phyloP scores from a whole-genome alignment of 2,113 vertebrate species.

The Myrmophylax atrothorax region DNA sequence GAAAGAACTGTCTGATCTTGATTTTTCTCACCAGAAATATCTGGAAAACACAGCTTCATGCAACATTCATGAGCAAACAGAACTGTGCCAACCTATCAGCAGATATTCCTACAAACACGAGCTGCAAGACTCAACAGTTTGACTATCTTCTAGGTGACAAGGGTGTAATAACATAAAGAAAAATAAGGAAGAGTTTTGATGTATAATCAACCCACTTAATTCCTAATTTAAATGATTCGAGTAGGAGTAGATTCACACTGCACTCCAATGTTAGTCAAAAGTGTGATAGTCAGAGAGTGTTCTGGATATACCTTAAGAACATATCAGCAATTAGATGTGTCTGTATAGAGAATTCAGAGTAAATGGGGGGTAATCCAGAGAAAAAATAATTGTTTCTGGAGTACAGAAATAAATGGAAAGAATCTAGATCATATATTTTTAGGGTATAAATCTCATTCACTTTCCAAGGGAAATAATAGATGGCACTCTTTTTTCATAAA shows the following conservation, averaged over 20 bases:
- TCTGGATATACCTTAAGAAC: background rate
- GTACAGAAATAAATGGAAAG: background rate
- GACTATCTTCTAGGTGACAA: background rate
- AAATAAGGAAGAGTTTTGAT: constrained; percentile 37
- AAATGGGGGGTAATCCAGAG: background rate
- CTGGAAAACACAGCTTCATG: background rate
- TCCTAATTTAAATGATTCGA: constrained; percentile 29
- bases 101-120: background rate
- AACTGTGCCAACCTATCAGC: background rate
- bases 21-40: background rate
- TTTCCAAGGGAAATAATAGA: background rate
- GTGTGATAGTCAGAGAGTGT: background rate
- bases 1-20: background rate
- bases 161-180: background rate
- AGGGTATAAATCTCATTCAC: background rate
- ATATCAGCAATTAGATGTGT: background rate
- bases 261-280: background rate
- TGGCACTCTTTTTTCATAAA: background rate
- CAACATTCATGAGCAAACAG: background rate
- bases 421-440: background rate
- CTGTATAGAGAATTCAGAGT: background rate
- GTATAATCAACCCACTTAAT: background rate
- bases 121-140: background rate
- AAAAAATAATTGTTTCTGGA: background rate
- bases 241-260: constrained; percentile 34